Conservation (phyloP, 2,113 vertebrate genomes). For the Ceyx margarethae region DNA sequence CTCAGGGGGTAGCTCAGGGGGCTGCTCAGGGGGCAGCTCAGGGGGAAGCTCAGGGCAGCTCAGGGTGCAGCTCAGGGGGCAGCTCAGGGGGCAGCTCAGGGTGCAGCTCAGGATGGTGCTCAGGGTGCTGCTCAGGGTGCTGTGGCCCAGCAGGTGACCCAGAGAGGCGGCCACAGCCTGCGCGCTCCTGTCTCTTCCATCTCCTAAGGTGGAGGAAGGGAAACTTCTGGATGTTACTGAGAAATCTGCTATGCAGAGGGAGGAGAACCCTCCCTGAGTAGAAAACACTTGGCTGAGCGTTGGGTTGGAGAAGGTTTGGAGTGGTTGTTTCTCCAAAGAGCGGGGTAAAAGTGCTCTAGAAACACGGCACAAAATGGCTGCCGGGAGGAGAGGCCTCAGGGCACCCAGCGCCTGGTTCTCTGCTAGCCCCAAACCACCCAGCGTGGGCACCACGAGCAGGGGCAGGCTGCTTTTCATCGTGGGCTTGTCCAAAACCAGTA, state of each 20-base stretch:
- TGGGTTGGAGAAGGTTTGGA: background rate
- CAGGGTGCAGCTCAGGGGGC: rapidly evolving
- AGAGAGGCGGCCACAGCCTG: rapidly evolving
- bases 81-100: rapidly evolving
- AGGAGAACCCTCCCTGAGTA: rapidly evolving
- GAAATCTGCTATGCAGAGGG: rapidly evolving
- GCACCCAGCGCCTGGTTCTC: too few species aligned
- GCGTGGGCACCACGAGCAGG: background rate
- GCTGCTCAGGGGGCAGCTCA: too few species aligned
- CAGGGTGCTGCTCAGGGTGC: too few species aligned
- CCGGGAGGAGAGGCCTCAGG: background rate
- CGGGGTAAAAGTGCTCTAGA: background rate
- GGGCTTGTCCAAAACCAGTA: background rate
- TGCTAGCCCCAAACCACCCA: background rate
- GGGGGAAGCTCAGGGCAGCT: background rate
- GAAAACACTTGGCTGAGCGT: rapidly evolving
- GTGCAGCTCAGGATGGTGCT: too few species aligned
- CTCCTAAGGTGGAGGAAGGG: rapidly evolving
- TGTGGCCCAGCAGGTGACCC: rapidly evolving
- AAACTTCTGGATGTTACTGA: rapidly evolving
- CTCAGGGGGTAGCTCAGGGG: too few species aligned
- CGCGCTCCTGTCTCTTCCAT: rapidly evolving
- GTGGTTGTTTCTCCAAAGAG: rapidly evolving
- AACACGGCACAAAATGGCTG: background rate
- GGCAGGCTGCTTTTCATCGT: background rate